phyloP scores from a whole-genome alignment of 2,888 invertebrate genomes.

The Strigamia crassipes region DNA sequence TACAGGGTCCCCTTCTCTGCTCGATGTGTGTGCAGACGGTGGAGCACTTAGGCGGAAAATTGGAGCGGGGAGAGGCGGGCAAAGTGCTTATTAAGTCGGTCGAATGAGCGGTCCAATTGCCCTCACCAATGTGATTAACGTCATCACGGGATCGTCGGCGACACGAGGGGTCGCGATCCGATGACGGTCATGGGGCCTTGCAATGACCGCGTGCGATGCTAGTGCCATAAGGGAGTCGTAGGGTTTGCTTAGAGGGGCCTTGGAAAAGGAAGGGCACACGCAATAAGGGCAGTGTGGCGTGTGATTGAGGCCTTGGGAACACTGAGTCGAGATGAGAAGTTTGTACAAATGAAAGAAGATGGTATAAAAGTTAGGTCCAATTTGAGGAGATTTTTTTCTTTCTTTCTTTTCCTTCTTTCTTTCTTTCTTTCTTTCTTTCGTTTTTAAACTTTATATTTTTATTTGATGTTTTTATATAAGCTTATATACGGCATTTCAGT shows the following conservation, averaged over 20 bases:
- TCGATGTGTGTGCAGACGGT: constrained; percentile 29
- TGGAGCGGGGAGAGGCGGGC: constrained; percentile 36
- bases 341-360: constrained; percentile 37
- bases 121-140: constrained; percentile 47
- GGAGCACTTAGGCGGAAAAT: constrained; percentile 38
- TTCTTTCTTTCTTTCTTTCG: background rate
- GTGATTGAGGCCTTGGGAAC: constrained; percentile 42
- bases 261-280: constrained; percentile 27
- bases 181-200: constrained; percentile 37
- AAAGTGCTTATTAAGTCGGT: constrained; percentile 45
- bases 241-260: constrained; percentile 17
- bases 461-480: background rate
- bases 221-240: constrained; percentile 27
- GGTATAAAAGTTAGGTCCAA: constrained; percentile 16
- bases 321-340: constrained; percentile 30
- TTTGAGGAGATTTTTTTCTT: constrained; percentile 39
- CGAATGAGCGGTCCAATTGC: constrained; percentile 43
- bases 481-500: too few relatives aligned
- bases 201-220: constrained; percentile 32
- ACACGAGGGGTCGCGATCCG: constrained; percentile 41
- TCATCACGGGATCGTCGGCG: constrained; percentile 43
- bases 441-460: background rate
- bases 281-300: constrained; percentile 40
- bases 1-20: constrained; percentile 23
- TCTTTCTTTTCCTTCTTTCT: background rate